Evolutionary conservation across 2,888 invertebrate species (phyloP), one percentile per base, ranked within the genome.

Genomic region (Stegophylla sp.): DNA sequence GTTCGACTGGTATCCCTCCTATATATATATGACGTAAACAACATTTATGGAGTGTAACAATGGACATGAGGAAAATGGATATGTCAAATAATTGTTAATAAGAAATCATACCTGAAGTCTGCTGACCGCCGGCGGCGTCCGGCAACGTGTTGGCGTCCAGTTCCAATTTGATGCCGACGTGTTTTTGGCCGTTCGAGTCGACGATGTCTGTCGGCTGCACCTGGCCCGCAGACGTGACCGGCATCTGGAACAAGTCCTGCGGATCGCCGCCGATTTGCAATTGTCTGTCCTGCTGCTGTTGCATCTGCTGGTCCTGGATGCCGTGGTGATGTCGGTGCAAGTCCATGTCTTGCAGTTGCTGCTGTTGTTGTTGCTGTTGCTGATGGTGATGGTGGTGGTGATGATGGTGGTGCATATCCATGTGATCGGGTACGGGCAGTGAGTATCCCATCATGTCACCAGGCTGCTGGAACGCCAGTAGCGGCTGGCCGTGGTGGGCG

Each of bases 1-100:
- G 88, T 84, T 82, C 89, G 84, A 84, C 88, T 15, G 88, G 87
- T 12, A 86, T 84, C 51, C 87, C 88, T 61, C 87, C 88, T 61
- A 86, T 86, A 63, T 7, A 48, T 0, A 45, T 15, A 67, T n/a
- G 9, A 28, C 34, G 45, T 48, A 48, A 13, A 9, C 26, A 1
- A 23, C 1, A 26, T 26, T 7, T 34, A 7, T 34, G 34, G n/a
- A 20, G 28, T 12, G 17, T 2, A 15, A 28, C 28, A 13, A 2
- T 1, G 10, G 23, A 34, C 34, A 7, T 3, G 34, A 7, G 34
- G 34, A 5, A 7, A 34, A 7, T 7, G 34, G 4, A 7, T 34
- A 7, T 34, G 34, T 34, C 3, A 34, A 34, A 34, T 34, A 34
- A 34, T 34, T 7, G 34, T n/a, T n/a, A n/a, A 34, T 7, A 7